A percentile compares a stretch with the other conserved stretches of the same genome.
phyloP scores from a whole-genome alignment of 2,888 invertebrate species.

The Oeneis ivallda region DNA sequence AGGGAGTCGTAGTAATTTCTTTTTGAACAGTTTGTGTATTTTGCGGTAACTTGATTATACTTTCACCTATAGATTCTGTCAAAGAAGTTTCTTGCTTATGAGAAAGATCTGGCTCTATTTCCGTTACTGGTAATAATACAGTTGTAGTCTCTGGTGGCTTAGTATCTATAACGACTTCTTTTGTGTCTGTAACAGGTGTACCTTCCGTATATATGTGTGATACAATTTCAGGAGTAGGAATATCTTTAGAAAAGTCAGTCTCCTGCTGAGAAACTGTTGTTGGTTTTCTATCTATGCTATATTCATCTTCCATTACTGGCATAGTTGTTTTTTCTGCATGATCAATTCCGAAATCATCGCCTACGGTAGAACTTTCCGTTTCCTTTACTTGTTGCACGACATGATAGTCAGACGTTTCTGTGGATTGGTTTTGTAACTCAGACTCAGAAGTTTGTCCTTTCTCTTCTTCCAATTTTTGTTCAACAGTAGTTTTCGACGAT shows the following conservation, averaged over 20 bases:
- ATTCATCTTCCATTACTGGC: conserved; percentile 5
- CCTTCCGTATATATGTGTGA: conserved; percentile 11
- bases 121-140: conserved; percentile 7
- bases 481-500: conserved; percentile 19
- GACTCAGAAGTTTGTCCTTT: conserved; percentile 12
- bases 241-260: conserved; percentile 9
- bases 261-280: conserved; percentile 21
- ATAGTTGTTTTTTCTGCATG: conserved; percentile 23
- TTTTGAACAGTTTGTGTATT: conserved; percentile 4
- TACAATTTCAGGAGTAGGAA: background rate
- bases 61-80: conserved; percentile 12
- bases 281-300: conserved; percentile 16
- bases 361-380: conserved; percentile 7
- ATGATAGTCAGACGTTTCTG: conserved; percentile 20
- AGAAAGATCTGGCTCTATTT: conserved; percentile 3
- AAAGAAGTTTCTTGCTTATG: conserved; percentile 17
- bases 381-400: background rate
- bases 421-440: conserved; percentile 14
- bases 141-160: conserved; percentile 16
- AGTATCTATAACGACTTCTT: conserved; percentile 3
- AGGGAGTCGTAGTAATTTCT: conserved; percentile 24
- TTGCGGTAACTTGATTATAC: conserved; percentile 7
- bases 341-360: background rate
- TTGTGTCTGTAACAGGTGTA: background rate
- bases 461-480: conserved; percentile 9